phyloP scores from a whole-genome alignment of 2,888 invertebrate species.

The Nomada goodeniana region DNA sequence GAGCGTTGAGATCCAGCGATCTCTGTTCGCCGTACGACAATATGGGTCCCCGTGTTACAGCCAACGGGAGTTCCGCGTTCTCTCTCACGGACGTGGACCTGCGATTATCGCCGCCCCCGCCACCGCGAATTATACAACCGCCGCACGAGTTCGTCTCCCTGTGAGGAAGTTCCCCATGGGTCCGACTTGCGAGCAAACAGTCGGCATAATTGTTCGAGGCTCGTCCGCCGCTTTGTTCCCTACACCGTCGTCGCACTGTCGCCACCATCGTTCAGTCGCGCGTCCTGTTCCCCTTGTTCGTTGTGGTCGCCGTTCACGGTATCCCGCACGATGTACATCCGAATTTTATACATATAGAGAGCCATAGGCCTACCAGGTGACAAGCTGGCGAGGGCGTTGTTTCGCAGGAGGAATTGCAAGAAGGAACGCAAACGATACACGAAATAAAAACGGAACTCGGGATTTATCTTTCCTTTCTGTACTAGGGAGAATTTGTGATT shows the following conservation, averaged over 20 bases:
- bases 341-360: slow-evolving; percentile 50
- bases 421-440: not conserved
- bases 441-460: no score
- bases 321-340: slow-evolving; percentile 4
- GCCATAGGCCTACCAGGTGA: slow-evolving; percentile 43
- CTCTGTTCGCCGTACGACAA: slow-evolving; percentile 92
- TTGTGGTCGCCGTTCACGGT: slow-evolving; percentile 44
- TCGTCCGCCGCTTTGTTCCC: slow-evolving; percentile 42
- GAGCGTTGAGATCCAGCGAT: slow-evolving; percentile 85
- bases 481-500: not conserved
- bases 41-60: slow-evolving; percentile 95
- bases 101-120: slow-evolving; percentile 85
- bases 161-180: slow-evolving; percentile 74
- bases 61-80: slow-evolving; percentile 94
- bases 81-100: slow-evolving; percentile 89
- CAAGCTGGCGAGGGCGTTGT: not conserved
- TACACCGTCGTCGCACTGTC: not conserved
- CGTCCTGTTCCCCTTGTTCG: slow-evolving; percentile 12
- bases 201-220: slow-evolving; percentile 43
- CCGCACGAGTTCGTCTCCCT: slow-evolving; percentile 87
- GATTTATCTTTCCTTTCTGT: no score
- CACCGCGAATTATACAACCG: slow-evolving; percentile 86
- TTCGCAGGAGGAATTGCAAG: not conserved
- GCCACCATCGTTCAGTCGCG: slow-evolving; percentile 24
- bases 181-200: slow-evolving; percentile 34